Conservation (phyloP, 1,140 invertebrate genomes). For the Drosophila seguyi region DNA sequence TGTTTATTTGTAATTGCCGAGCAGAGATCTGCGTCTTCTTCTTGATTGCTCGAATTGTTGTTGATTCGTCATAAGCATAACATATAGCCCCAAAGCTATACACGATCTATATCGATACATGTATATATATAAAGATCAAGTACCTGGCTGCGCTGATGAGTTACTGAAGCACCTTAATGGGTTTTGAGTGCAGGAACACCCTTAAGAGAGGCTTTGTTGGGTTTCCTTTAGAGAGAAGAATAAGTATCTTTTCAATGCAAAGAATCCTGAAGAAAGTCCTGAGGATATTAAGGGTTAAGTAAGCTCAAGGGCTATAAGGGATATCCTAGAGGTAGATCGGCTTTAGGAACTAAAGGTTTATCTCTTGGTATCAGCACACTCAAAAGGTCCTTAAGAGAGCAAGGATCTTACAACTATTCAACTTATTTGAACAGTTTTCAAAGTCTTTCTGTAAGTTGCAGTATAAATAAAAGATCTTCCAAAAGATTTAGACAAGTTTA, state of each 20-base stretch:
- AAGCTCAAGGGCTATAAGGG: background rate
- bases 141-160: constrained; percentile 1
- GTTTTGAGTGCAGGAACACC: background rate
- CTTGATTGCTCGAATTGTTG: constrained; percentile 35
- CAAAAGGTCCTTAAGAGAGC: background rate
- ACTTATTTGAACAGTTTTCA: no score
- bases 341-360: background rate
- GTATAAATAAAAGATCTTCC: background rate
- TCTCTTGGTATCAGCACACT: no score
- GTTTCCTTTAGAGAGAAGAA: no score
- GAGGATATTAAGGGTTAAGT: background rate
- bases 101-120: constrained; percentile 10
- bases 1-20: constrained; percentile 45
- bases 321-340: background rate
- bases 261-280: background rate
- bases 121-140: background rate
- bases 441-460: background rate
- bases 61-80: constrained; percentile 50
- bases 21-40: constrained; percentile 43
- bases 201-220: constrained; percentile 2
- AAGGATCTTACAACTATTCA: background rate
- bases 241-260: background rate
- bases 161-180: background rate
- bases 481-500: background rate
- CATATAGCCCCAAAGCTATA: constrained; percentile 40